Evolutionary conservation across 1,140 invertebrate genomes (phyloP), one percentile per base, ranked within the genome.

Genomic region (Zaprionus kolodkinae): DNA sequence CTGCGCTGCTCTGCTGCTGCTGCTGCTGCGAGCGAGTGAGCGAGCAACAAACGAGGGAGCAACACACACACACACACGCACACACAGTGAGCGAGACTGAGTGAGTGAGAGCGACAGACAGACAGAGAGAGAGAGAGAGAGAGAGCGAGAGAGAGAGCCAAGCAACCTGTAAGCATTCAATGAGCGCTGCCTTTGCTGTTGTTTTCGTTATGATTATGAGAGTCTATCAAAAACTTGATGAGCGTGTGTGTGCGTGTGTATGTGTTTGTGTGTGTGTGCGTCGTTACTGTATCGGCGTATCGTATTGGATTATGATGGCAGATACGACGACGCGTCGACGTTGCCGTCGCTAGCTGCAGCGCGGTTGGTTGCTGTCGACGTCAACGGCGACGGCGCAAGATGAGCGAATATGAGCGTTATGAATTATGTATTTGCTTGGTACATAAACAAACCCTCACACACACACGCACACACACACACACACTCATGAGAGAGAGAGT

Each of bases 181-280:
- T 72, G 81, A 83, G 81, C 55, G 64, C 59, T 6, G 33, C 60
- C 50, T 45, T 74, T 83, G 84, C 67, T 81, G 76, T 78, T 87
- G 88, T 79, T 86, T 89, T 82, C 78, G 76, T 91, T 91, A 91
- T 91, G 88, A 91, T 91, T 91, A 91, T 91, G 88, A 91, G 88
- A 91, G 88, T 86, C 82, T 91, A 91, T 90, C 86, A 91, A 91
- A 90, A 87, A 82, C 76, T 80, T 81, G 74, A 71, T 72, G 48
- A 17, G 60, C 17, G 64, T n/a, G 50, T 56, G 54, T 65, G 61
- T 45, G 50, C 55, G 40, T 70, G 60, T 62, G 45, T 71, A 72
- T 64, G 60, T 62, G 45, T 71, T 72, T 64, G 60, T 66, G 59
- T 45, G 54, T 54, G 56, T 66, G 55, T 66, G 50, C 6, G 17